Conservation (phyloP, 2,888 invertebrate species). For the Mythimna pallens region DNA sequence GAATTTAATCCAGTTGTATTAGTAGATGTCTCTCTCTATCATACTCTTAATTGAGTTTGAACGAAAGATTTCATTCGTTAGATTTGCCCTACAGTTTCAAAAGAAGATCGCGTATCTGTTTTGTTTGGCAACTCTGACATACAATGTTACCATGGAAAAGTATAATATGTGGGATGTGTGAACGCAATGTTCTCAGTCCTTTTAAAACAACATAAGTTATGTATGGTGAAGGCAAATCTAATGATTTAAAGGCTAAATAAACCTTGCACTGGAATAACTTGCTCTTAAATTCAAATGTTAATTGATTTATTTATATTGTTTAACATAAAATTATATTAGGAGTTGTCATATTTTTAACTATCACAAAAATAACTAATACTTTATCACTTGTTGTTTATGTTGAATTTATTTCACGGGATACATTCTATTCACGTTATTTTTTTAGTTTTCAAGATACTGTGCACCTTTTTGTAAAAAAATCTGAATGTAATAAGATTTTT, state of each 20-base stretch:
- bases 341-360: constrained; percentile 45
- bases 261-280: constrained; percentile 1
- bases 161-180: neutral
- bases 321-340: constrained; percentile 6
- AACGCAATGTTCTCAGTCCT: neutral
- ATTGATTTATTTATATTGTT: constrained; percentile 13
- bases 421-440: constrained; percentile 41
- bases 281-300: constrained; percentile 12
- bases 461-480: constrained; percentile 43
- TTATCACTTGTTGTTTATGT: constrained; percentile 48
- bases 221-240: neutral
- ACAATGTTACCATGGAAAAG: neutral
- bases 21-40: neutral
- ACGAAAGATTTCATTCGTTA: neutral
- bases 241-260: neutral
- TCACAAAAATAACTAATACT: constrained; percentile 48
- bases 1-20: neutral
- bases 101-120: neutral
- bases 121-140: neutral
- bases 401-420: constrained; percentile 45
- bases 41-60: neutral
- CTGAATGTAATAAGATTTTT: constrained; percentile 30
- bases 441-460: constrained; percentile 32
- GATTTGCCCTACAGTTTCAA: neutral
- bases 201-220: neutral